Evolutionary conservation across 1,140 invertebrate genomes (phyloP).

Genomic region (Rhyzopertha dominica): DNA sequence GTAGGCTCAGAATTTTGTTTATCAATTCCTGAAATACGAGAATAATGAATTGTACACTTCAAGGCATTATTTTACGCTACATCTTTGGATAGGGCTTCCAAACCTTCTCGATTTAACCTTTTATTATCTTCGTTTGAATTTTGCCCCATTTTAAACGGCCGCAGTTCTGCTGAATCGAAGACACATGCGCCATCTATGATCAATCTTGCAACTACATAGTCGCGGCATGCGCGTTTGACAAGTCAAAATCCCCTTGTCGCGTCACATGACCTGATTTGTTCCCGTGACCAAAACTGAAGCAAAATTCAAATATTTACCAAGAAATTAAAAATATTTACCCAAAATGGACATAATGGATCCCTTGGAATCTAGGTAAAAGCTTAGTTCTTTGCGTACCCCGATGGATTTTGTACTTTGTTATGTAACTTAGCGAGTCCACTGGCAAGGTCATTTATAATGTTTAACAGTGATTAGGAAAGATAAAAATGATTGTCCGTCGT

Average conservation of each 20-base stretch:
- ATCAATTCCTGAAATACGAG: conserved; percentile 56
- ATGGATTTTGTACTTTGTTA: conserved; percentile 22
- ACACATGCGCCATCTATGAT: neutral
- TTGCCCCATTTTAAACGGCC: neutral
- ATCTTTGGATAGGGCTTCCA: conserved; percentile 10
- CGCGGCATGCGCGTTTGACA: conserved; percentile 6
- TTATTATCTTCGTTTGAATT: conserved; percentile 1
- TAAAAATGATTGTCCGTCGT: conserved; percentile 12
- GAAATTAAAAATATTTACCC: conserved; percentile 14
- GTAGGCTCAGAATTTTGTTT: conserved; percentile 55
- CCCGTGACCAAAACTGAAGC: conserved; percentile 47
- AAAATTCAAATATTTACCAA: conserved; percentile 43
- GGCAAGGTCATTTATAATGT: conserved; percentile 36
- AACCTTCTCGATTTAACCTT: conserved; percentile 1
- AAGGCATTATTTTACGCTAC: too few species aligned
- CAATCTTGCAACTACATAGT: neutral
- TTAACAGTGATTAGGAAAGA: conserved; percentile 24
- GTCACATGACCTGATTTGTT: conserved; percentile 47
- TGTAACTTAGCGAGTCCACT: conserved; percentile 30
- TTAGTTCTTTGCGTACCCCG: conserved; percentile 1
- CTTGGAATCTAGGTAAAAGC: conserved; percentile 36
- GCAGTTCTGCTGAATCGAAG: neutral
- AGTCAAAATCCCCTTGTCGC: conserved; percentile 22
- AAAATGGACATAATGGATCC: conserved; percentile 43
- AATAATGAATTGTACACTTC: too few species aligned